Evolutionary conservation across 2,797 vertebrate genomes (phyloP).

Genomic region (Aselliscus stoliczkanus): DNA sequence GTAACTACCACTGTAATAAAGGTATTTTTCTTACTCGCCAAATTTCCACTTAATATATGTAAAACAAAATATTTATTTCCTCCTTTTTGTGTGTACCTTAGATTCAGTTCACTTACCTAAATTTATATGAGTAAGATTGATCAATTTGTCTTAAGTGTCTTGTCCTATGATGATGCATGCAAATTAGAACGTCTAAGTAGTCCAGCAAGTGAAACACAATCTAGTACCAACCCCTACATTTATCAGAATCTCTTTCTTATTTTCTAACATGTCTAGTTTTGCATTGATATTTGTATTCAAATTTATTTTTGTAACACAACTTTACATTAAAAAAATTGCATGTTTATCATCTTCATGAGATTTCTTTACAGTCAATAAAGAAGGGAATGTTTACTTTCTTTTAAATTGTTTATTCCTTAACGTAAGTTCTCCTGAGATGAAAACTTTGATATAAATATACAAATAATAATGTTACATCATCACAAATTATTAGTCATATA

Average conservation of each 20-base stretch:
- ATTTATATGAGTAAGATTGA: background rate
- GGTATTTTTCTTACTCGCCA: background rate
- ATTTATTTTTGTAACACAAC: background rate
- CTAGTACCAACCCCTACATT: background rate
- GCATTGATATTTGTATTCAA: background rate
- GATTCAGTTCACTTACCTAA: background rate
- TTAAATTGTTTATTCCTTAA: background rate
- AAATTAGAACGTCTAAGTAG: background rate
- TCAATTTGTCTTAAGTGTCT: background rate
- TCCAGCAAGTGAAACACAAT: background rate
- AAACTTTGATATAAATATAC: background rate
- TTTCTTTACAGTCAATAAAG: background rate
- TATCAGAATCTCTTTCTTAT: background rate
- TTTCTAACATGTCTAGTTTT: background rate
- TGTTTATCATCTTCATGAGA: background rate
- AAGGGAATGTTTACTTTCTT: background rate
- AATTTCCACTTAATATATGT: background rate
- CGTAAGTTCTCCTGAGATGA: background rate
- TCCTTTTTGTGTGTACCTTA: background rate
- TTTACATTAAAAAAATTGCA: background rate
- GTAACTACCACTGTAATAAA: too few relatives aligned
- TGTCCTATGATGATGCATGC: background rate
- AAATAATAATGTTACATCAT: background rate
- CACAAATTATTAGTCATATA: background rate
- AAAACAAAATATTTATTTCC: background rate